Conservation (phyloP, 2,113 vertebrate species). For the Equus przewalskii region DNA sequence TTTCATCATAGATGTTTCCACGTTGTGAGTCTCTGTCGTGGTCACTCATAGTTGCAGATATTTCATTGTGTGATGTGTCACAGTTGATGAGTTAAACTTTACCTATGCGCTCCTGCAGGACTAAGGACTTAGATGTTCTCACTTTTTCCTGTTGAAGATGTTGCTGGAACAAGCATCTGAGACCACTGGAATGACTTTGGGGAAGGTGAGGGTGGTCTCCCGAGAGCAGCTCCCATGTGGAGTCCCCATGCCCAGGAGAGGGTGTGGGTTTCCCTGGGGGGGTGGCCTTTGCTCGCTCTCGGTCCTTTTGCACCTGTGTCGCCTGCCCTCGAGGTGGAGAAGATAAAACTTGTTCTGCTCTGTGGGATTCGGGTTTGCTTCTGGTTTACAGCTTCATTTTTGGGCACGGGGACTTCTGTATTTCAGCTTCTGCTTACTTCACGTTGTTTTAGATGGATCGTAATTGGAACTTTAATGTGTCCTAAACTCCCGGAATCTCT, state of each 20-base stretch:
- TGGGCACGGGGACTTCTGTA: background rate
- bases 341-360: background rate
- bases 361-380: background rate
- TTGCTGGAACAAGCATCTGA: background rate
- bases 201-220: background rate
- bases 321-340: background rate
- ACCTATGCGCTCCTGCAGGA: background rate
- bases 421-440: background rate
- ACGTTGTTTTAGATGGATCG: background rate
- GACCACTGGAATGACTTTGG: background rate
- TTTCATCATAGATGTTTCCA: background rate
- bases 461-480: background rate
- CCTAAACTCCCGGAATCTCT: background rate
- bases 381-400: background rate
- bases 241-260: background rate
- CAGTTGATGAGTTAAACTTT: background rate
- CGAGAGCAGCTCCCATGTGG: background rate
- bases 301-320: background rate
- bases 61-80: background rate
- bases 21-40: background rate
- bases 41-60: background rate
- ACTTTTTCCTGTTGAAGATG: background rate
- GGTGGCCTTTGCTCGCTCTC: accelerated
- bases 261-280: background rate
- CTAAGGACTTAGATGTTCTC: background rate